Percentiles rank a stretch among this genome's conserved stretches.
These are phyloP conservation scores for Atherinosoma microstoma DNA, from an alignment of 2,797 vertebrate genomes.

Conservation along the genomic window DNA sequence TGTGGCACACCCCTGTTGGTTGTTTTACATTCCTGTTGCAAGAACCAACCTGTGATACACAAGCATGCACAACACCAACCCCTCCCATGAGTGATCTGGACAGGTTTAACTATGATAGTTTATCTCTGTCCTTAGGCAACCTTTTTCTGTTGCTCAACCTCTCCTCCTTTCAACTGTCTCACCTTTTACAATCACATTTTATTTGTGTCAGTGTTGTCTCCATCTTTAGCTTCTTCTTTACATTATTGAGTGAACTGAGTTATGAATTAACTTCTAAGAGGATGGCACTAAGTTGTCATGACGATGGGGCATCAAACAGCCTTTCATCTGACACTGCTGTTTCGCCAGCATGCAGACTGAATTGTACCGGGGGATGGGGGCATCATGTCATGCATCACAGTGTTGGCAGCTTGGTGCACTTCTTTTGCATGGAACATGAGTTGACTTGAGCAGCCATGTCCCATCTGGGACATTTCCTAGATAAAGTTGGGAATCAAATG, in stretches of 20 bases:
- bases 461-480: background rate
- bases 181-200: conserved; percentile 1
- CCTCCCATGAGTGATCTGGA: conserved; percentile 1
- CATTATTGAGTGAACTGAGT: too few relatives aligned
- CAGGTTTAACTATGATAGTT: conserved; percentile 6
- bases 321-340: too few relatives aligned
- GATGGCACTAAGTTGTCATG: too few relatives aligned
- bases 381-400: too few relatives aligned
- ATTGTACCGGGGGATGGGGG: too few relatives aligned
- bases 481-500: background rate
- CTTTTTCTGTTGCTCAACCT: background rate
- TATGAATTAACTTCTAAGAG: too few relatives aligned
- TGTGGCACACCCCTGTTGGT: conserved; percentile 35
- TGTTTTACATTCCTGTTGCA: conserved; percentile 59
- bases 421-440: background rate
- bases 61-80: background rate
- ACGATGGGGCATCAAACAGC: too few relatives aligned
- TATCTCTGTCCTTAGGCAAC: conserved; percentile 43
- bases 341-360: too few relatives aligned
- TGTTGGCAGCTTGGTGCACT: too few relatives aligned
- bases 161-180: background rate
- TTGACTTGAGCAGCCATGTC: background rate
- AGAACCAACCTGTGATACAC: conserved; percentile 45
- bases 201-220: too few relatives aligned
- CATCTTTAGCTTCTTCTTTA: too few relatives aligned